Evolutionary conservation across 2,888 invertebrate species (phyloP), one percentile per base, ranked within the genome.

Genomic region (Epinotia nisella): DNA sequence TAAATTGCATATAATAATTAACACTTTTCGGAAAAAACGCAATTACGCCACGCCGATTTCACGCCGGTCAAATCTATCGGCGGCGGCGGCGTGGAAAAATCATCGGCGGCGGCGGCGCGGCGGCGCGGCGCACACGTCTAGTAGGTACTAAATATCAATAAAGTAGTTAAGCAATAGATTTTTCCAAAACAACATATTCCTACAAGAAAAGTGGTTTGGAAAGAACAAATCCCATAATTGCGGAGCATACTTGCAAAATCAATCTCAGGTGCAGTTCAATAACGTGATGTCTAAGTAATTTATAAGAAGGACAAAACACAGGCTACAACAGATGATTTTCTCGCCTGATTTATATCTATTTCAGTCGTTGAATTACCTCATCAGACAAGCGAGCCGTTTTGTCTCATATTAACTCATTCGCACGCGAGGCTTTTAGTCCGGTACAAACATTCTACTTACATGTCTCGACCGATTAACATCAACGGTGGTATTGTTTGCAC

Each of bases 381-480:
- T 64, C 64, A 64, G 64, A 64, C 35, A 64, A 64, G 13, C 29
- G 11, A 51, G 53, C 39, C 61, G 61, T 55, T 70, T 74, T 74
- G 74, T 74, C n/a, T 24, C 15, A 39, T 55, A 70, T 73, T 62
- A 61, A 55, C 55, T 15, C 56, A 60, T 29, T 65, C 65, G 51
- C 64, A 74, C 70, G 65, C 70, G n/a, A 70, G 39, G 65, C 35
- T 15, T 41, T 56, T 21, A 66, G 55, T 13, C 11, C n/a, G 41
- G 41, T 55, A 66, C 66, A 66, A 66, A 41, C 66, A 66, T 66
- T 56, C 55, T 66, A 66, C 66, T 56, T 11, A 66, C 66, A 66
- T 11, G 55, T 56, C 56, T 66, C 55, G 55, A 24, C 55, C n/a
- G 66, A 66, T 66, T 41, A 66, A 66, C 66, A 66, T 66, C 62